A percentile compares a stretch with the other conserved stretches of the same genome.
Conservation (phyloP, 1,140 invertebrate species). For the Portunus trituberculatus region DNA sequence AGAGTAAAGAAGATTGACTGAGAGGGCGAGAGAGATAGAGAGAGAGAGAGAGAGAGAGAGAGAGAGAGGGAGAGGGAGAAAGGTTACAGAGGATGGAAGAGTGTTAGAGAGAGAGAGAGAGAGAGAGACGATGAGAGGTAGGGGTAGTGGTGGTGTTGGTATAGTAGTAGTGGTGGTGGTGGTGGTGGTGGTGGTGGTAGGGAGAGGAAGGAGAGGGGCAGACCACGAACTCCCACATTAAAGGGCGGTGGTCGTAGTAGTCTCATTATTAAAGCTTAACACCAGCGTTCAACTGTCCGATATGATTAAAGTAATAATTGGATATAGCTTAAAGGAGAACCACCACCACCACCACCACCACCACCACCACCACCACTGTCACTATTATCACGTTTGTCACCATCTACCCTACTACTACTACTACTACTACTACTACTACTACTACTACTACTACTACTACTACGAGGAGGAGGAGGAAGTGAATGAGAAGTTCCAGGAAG, state of each 20-base stretch:
- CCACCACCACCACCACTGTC: background rate
- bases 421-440: too few relatives aligned
- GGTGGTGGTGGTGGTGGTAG: background rate
- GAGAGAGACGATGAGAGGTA: background rate
- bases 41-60: background rate
- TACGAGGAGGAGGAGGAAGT: background rate
- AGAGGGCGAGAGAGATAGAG: background rate
- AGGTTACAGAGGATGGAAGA: too few relatives aligned
- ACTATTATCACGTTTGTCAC: too few relatives aligned
- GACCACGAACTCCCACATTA: slow-evolving; percentile 34
- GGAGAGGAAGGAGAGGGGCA: background rate
- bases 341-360: slow-evolving; percentile 32
- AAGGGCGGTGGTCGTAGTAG: slow-evolving; percentile 24
- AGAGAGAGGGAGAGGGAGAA: background rate
- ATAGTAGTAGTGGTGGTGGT: background rate
- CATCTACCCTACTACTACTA: too few relatives aligned
- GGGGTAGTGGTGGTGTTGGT: background rate
- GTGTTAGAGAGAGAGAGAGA: background rate
- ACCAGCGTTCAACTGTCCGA: slow-evolving; percentile 33
- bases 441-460: background rate
- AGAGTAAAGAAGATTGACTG: background rate
- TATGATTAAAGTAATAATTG: slow-evolving; percentile 62
- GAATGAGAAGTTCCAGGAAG: background rate
- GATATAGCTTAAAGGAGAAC: slow-evolving; percentile 59
- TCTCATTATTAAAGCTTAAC: slow-evolving; percentile 63